Percentiles rank a stretch among this genome's conserved stretches.
phyloP scores from a whole-genome alignment of 2,113 vertebrate genomes.

The Sisor rabdophorus region DNA sequence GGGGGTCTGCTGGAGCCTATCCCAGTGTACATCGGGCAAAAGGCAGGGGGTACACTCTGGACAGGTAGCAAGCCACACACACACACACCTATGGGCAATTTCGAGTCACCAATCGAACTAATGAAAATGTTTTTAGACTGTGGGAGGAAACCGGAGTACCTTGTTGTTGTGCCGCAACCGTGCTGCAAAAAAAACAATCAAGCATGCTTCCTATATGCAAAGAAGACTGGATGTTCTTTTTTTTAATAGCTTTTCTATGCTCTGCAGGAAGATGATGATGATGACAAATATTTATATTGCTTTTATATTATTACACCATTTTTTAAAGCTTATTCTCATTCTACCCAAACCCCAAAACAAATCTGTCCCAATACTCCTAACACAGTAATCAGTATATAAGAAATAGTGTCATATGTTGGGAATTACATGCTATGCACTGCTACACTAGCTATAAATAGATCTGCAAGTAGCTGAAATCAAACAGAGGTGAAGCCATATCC shows the following conservation, averaged over 20 bases:
- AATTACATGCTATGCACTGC: background rate
- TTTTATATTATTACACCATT: background rate
- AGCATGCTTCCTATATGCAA: slow-evolving; percentile 6
- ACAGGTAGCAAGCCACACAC: too few relatives aligned
- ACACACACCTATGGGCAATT: too few relatives aligned
- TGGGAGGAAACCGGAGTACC: too few relatives aligned
- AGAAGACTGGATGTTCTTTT: background rate
- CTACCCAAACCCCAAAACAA: background rate
- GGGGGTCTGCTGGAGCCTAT: too few relatives aligned
- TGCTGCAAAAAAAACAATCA: slow-evolving; percentile 28
- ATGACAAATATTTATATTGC: background rate
- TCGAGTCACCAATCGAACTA: too few relatives aligned
- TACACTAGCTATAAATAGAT: background rate
- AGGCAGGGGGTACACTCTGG: too few relatives aligned
- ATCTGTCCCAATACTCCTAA: background rate
- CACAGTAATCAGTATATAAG: background rate
- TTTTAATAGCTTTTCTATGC: background rate
- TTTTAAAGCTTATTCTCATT: background rate
- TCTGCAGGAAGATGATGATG: background rate
- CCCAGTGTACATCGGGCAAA: too few relatives aligned
- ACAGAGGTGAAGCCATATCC: slow-evolving; percentile 18
- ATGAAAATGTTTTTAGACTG: too few relatives aligned
- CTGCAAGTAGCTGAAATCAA: slow-evolving; percentile 18
- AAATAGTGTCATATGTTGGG: background rate
- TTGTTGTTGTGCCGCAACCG: too few relatives aligned